Conservation (phyloP, 2,888 invertebrate species). For the Sinopyrophorus schimmeli region DNA sequence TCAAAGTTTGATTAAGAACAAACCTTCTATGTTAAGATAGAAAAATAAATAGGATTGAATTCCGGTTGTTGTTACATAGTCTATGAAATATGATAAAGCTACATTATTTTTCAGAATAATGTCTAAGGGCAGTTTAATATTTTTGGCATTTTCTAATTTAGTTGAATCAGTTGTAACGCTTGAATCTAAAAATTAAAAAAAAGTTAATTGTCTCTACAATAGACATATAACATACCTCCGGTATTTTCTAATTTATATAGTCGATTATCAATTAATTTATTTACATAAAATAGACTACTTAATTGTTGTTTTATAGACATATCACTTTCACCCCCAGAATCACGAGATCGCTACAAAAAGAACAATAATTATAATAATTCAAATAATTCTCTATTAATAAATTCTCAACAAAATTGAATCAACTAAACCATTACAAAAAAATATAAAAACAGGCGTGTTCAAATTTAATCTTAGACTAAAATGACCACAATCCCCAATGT, state of each 20-base stretch:
- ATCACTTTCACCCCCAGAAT: slow-evolving; percentile 85
- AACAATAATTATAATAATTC: slow-evolving; percentile 1
- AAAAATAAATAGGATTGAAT: slow-evolving; percentile 76
- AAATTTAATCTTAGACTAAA: too few relatives aligned
- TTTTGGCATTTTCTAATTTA: slow-evolving; percentile 46
- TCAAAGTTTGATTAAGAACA: too few relatives aligned
- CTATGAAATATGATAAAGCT: slow-evolving; percentile 76
- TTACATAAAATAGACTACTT: slow-evolving; percentile 79
- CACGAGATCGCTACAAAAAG: slow-evolving; percentile 69
- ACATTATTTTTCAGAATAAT: slow-evolving; percentile 76
- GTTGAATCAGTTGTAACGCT: slow-evolving; percentile 7
- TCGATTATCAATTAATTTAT: slow-evolving; percentile 69
- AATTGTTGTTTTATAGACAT: slow-evolving; percentile 81
- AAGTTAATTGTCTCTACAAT: background rate
- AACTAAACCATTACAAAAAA: too few relatives aligned
- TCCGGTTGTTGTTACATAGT: slow-evolving; percentile 71
- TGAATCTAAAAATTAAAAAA: slow-evolving; percentile 16
- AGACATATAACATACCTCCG: slow-evolving; percentile 29
- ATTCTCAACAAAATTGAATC: too few relatives aligned
- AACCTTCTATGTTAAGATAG: slow-evolving; percentile 76
- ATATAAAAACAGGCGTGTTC: too few relatives aligned
- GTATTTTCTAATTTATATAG: slow-evolving; percentile 51
- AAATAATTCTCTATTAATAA: background rate
- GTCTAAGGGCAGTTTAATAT: slow-evolving; percentile 65
- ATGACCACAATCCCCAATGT: too few relatives aligned